Evolutionary conservation across 1,140 invertebrate genomes (phyloP).

Genomic region (Neodiprion virginianus): DNA sequence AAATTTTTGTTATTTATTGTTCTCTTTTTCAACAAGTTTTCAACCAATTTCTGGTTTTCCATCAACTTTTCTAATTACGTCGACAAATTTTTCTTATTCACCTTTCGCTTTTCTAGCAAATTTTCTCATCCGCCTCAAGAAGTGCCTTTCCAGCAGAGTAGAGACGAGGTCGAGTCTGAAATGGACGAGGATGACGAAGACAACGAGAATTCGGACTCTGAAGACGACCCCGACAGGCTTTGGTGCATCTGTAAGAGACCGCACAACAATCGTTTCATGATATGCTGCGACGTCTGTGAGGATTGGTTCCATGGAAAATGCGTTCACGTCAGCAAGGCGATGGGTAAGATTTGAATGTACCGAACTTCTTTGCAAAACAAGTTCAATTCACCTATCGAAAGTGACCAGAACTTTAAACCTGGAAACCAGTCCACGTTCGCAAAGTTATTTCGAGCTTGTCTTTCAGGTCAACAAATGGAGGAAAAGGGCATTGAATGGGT

Average conservation of each 20-base stretch:
- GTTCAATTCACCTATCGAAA: not conserved
- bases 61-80: too few species aligned
- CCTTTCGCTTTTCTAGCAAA: not conserved
- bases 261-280: slow-evolving; percentile 97
- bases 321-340: slow-evolving; percentile 90
- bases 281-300: slow-evolving; percentile 94
- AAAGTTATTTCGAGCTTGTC: not conserved
- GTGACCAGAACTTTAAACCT: too few species aligned
- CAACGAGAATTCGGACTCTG: slow-evolving; percentile 72
- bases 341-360: slow-evolving; percentile 66
- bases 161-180: slow-evolving; percentile 32
- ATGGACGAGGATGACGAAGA: slow-evolving; percentile 60
- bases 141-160: not conserved
- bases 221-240: slow-evolving; percentile 92
- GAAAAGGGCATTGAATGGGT: slow-evolving; percentile 87
- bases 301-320: slow-evolving; percentile 98
- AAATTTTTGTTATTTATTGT: too few species aligned
- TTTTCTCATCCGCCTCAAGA: not conserved
- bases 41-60: too few species aligned
- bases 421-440: not conserved
- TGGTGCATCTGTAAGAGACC: slow-evolving; percentile 97
- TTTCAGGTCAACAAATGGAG: slow-evolving; percentile 83
- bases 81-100: too few species aligned
- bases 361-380: not conserved
- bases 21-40: too few species aligned